Evolutionary conservation across 92 coral and sea anemone species (phyloP).

Genomic region (Desmophyllum pertusum): DNA sequence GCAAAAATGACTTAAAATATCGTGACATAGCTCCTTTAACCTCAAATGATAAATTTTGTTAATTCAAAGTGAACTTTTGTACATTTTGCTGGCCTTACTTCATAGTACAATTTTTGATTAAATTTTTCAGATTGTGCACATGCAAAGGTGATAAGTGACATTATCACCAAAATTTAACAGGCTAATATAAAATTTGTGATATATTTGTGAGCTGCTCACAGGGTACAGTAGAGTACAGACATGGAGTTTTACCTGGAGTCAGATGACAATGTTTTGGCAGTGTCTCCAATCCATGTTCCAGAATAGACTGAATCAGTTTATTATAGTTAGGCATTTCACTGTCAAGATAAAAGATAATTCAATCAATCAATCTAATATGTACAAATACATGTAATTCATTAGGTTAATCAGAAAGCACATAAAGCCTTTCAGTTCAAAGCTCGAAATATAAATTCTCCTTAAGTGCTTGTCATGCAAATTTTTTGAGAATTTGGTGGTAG

Average conservation of each 20-base stretch:
- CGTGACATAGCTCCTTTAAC: no score
- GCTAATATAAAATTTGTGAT: not conserved
- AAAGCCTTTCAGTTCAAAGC: not conserved
- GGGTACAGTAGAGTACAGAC: not conserved
- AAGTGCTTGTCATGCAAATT: not conserved
- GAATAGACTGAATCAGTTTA: slow-evolving; percentile 80
- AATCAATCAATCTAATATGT: not conserved
- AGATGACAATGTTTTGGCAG: slow-evolving; percentile 87
- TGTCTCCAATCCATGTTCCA: slow-evolving; percentile 82
- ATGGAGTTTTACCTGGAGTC: slow-evolving; percentile 85
- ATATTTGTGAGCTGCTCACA: not conserved
- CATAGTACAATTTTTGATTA: no score
- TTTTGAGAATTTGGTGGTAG: not conserved
- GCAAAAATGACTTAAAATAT: no score
- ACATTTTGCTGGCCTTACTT: no score
- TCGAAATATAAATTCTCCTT: not conserved
- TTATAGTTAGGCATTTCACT: slow-evolving; percentile 97
- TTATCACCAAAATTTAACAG: not conserved
- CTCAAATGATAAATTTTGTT: not conserved
- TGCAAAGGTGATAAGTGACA: not conserved
- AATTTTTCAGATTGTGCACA: no score
- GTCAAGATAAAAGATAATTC: not conserved
- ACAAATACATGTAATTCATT: not conserved
- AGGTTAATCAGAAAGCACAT: not conserved
- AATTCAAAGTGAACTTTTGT: not conserved